A percentile compares a stretch with the other conserved stretches of the same genome.
Evolutionary conservation across 2,797 vertebrate species (phyloP).

Genomic region (Serranus cabrilla): DNA sequence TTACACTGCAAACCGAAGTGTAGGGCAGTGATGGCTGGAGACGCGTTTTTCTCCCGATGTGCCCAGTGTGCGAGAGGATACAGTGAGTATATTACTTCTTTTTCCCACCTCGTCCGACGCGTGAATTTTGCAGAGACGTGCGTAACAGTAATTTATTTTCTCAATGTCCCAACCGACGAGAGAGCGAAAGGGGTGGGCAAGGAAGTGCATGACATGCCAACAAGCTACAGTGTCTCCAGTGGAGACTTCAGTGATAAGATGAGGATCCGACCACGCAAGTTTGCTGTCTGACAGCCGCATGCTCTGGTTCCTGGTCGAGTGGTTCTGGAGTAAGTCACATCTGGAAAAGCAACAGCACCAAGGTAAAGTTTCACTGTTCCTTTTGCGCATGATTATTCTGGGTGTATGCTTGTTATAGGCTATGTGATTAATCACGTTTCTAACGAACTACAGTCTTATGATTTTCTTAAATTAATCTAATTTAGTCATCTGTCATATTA

Average conservation of each 20-base stretch:
- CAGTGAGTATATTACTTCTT: background rate
- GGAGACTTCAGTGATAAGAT: slow-evolving; percentile 37
- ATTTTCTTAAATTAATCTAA: background rate
- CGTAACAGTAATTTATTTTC: too few relatives aligned
- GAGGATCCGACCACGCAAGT: slow-evolving; percentile 32
- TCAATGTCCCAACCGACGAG: background rate
- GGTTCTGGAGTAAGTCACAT: slow-evolving; percentile 5
- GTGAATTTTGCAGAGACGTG: background rate
- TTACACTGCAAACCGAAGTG: background rate
- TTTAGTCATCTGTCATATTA: background rate
- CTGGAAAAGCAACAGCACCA: slow-evolving; percentile 35
- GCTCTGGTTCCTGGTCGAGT: background rate
- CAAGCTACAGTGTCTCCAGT: slow-evolving; percentile 16
- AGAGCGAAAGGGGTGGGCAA: slow-evolving; percentile 24
- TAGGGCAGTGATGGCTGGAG: background rate
- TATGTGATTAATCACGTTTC: background rate
- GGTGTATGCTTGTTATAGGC: background rate
- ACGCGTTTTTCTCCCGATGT: background rate
- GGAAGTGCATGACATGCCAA: slow-evolving; percentile 2
- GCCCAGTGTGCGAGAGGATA: background rate
- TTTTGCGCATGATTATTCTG: background rate
- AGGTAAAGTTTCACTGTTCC: slow-evolving; percentile 54
- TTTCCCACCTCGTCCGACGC: background rate
- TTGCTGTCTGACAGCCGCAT: slow-evolving; percentile 23
- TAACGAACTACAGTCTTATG: background rate